Evolutionary conservation across 1,140 invertebrate genomes (phyloP).

Genomic region (Aporrectodea caliginosa): DNA sequence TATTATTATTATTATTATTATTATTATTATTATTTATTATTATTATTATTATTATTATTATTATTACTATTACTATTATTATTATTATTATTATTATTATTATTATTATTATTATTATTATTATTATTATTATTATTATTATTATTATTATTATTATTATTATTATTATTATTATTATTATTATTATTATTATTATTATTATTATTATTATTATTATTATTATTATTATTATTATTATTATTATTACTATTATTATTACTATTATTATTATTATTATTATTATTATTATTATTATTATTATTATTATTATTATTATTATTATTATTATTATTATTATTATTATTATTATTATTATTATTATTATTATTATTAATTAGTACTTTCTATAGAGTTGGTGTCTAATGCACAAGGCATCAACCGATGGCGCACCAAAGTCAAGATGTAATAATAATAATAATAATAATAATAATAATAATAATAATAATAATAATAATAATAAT

Average conservation of each 20-base stretch:
- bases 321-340: constrained; percentile 8
- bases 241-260: not conserved
- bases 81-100: constrained; percentile 8
- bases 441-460: no score
- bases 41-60: constrained; percentile 8
- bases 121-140: constrained; percentile 8
- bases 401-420: no score
- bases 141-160: constrained; percentile 8
- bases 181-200: constrained; percentile 1
- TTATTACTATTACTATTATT: constrained; percentile 8
- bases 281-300: constrained; percentile 9
- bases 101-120: constrained; percentile 8
- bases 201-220: not conserved
- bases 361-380: no score
- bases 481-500: no score
- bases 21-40: constrained; percentile 5
- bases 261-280: constrained; percentile 14
- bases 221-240: not conserved
- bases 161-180: constrained; percentile 8
- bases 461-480: no score
- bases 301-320: constrained; percentile 12
- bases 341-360: constrained; percentile 8
- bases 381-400: no score
- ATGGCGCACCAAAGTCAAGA: no score
- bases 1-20: constrained; percentile 8